These are phyloP conservation scores for Drosophila burlai DNA, from an alignment of 1,140 invertebrate genomes.

Conservation along the genomic window DNA sequence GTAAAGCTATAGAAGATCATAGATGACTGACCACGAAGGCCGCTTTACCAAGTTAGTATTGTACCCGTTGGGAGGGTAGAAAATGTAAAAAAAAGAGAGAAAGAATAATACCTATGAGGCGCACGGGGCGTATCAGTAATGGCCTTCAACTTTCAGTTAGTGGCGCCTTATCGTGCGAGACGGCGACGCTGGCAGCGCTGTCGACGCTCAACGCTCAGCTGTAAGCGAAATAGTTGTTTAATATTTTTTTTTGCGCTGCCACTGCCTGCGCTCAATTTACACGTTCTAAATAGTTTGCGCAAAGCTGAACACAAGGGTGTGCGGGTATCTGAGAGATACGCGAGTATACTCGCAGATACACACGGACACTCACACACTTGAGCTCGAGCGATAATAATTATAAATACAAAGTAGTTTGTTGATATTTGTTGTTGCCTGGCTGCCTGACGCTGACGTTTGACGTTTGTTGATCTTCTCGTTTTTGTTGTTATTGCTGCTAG, in stretches of 20 bases:
- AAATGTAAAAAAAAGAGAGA: background rate
- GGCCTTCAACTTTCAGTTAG: conserved; percentile 82
- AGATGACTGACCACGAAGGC: background rate
- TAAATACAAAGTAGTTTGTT: conserved; percentile 83
- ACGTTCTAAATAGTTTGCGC: conserved; percentile 76
- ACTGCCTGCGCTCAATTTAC: conserved; percentile 63
- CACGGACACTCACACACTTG: conserved; percentile 14
- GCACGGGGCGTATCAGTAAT: conserved; percentile 79
- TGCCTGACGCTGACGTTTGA: conserved; percentile 40
- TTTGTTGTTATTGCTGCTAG: conserved; percentile 42
- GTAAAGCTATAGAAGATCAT: background rate
- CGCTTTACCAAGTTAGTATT: too few species aligned
- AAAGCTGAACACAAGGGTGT: conserved; percentile 15
- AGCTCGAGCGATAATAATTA: conserved; percentile 74
- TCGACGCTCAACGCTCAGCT: conserved; percentile 25
- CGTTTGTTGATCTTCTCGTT: conserved; percentile 39
- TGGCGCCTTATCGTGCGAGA: conserved; percentile 74
- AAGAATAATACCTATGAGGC: conserved; percentile 50
- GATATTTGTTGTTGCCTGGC: conserved; percentile 68
- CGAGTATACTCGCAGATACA: conserved; percentile 49
- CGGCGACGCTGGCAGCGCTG: conserved; percentile 49
- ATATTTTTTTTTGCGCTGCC: background rate
- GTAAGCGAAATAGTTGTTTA: conserved; percentile 44
- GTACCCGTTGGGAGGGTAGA: conserved; percentile 6
- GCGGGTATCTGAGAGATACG: conserved; percentile 65